Percentiles rank a stretch among this genome's conserved stretches.
Conservation (phyloP, 37 sponge, comb jelly and placozoan species). For the Bolinopsis microptera region DNA sequence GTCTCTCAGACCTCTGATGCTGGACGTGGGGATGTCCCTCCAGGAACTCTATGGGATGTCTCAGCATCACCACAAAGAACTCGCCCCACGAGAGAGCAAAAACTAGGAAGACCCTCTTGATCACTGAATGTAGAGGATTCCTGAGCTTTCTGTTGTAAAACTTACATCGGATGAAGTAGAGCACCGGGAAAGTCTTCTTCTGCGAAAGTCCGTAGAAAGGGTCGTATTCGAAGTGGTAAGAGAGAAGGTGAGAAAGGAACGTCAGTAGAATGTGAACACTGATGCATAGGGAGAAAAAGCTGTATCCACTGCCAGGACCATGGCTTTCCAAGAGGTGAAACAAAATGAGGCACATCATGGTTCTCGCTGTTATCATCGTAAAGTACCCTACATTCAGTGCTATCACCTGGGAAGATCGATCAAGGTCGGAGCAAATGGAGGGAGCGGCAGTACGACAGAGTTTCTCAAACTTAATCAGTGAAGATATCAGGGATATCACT, state of each 20-base stretch:
- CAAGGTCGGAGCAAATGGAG: neutral
- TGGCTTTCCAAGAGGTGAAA: neutral
- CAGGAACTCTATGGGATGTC: neutral
- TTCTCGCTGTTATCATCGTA: neutral
- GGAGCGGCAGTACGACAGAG: neutral
- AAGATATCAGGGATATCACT: neutral
- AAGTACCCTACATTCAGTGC: neutral
- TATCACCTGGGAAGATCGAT: neutral
- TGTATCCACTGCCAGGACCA: neutral
- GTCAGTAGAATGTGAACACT: neutral
- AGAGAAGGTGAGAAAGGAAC: neutral
- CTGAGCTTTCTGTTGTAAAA: neutral
- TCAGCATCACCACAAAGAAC: neutral
- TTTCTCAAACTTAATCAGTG: neutral
- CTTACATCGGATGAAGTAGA: neutral
- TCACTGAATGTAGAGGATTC: neutral
- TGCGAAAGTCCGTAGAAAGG: neutral
- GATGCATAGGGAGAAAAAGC: neutral
- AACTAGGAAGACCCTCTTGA: neutral
- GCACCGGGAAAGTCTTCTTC: neutral
- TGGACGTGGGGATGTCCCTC: neutral
- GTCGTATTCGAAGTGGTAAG: neutral
- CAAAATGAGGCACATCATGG: neutral
- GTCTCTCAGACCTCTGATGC: neutral
- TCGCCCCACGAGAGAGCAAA: neutral